Base-by-base conservation (phyloP, 2,888 invertebrate species). In the Tiliacea aurago region DNA sequence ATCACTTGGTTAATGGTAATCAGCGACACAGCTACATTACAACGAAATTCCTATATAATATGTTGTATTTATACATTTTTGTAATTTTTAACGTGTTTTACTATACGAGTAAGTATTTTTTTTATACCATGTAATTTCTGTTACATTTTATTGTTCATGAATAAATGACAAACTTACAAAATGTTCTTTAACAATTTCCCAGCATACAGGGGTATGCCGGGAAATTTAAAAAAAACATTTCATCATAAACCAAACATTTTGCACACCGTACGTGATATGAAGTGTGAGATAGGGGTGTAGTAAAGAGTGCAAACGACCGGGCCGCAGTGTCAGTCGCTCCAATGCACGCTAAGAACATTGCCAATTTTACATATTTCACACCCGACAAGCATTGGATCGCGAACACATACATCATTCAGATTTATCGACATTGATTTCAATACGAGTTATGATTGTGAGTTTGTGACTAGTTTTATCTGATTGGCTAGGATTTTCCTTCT, bases 271-370 rank as follows among this genome's bases (percentile, higher is more conserved):
- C 90, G 91, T 92, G 88, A 91, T 90, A 93, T 93, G 93, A 94
- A 91, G 93, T 94, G 94, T 93, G 94, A 93, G 94, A 94, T 93
- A 92, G 93, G 94, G 94, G 93, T 93, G 93, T 92, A 93, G 94
- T 95, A 95, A 95, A 95, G 95, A 95, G 95, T 95, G 95, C 95
- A 94, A 95, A 95, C 95, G 96, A 95, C 89, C 93, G 93, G 92
- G 92, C 91, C 93, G 92, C 92, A 90, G 91, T 93, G 94, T 94
- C 94, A 94, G 93, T 71, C 92, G 89, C 86, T 86, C 86, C 88
- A 90, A 89, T 90, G 89, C 88, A 80, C 79, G 84, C 91, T 91
- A 91, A 91, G 92, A 93, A 93, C 93, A 93, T 94, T 92, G 93
- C 90, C 92, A 92, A 93, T 93, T 90, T 91, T 89, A 92, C 92